Conservation (phyloP, 2,888 invertebrate species). For the Drosophila kanekoi region DNA sequence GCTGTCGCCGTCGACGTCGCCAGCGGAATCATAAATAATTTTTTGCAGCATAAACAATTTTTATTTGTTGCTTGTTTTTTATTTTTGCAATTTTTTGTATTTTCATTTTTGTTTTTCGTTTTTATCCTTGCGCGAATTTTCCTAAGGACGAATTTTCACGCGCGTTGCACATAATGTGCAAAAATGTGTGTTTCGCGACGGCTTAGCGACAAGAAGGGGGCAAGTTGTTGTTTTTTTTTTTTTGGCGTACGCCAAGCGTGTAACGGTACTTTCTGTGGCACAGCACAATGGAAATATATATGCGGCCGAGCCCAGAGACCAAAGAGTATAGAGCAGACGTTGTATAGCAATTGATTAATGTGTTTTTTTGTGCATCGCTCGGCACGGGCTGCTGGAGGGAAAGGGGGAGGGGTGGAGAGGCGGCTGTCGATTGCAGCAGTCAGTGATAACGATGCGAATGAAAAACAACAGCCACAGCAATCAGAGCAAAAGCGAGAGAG, state of each 20-base stretch:
- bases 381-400: slow-evolving; percentile 4
- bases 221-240: slow-evolving; percentile 18
- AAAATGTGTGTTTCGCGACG: slow-evolving; percentile 28
- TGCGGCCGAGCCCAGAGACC: slow-evolving; percentile 38
- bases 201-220: background rate
- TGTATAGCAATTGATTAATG: slow-evolving; percentile 76
- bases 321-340: slow-evolving; percentile 46
- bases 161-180: slow-evolving; percentile 74
- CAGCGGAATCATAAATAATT: slow-evolving; percentile 63
- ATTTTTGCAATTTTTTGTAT: background rate
- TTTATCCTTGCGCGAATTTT: slow-evolving; percentile 23
- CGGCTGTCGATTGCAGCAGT: slow-evolving; percentile 75
- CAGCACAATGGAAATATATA: slow-evolving; percentile 49
- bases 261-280: slow-evolving; percentile 58
- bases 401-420: background rate
- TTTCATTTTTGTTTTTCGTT: slow-evolving; percentile 9
- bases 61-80: slow-evolving; percentile 12
- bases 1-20: slow-evolving; percentile 26
- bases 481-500: background rate
- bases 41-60: slow-evolving; percentile 73
- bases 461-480: slow-evolving; percentile 26
- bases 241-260: slow-evolving; percentile 63
- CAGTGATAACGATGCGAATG: slow-evolving; percentile 75
- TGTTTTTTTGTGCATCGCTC: slow-evolving; percentile 62
- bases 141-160: slow-evolving; percentile 77